Evolutionary conservation across 2,797 vertebrate species (phyloP), one percentile per base, ranked within the genome.

Genomic region (Falco novaeseelandiae): DNA sequence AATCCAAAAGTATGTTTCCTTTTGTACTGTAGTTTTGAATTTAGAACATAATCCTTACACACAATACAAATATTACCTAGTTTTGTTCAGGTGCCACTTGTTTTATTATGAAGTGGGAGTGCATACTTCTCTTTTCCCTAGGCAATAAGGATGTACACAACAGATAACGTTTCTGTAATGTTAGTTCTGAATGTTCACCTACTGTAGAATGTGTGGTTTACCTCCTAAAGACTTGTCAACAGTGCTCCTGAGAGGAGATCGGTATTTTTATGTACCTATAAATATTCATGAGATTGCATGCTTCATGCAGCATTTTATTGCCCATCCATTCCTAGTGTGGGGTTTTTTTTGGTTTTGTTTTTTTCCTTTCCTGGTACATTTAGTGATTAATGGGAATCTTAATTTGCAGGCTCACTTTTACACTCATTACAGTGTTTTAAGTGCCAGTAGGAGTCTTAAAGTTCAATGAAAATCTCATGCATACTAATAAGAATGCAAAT

Each of bases 401-500:
- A 98, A 99, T 99, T 99, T 99, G 98, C 97, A 98, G 97, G 95
- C 98, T 98, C 97, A 98, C 98, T 99, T 99, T 99, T 98, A 98
- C 76, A 83, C 97, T 99, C 98, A 98, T 99, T 99, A 98, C 98
- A 98, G 96, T 98, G 97, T 97, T 97, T 98, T 99, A 98, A 98
- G 97, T 98, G 98, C 98, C 98, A 98, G 98, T 98, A 98, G 98
- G 97, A 98, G 97, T 98, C 98, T 98, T 99, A 98, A 99, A 99
- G 98, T 99, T 99, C 98, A 99, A 84, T 97, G 93, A 98, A 99
- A 98, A 99, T 98, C 98, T 98, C 98, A 98, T 99, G 98, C 98
- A 98, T 99, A 98, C 98, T 99, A 98, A 99, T 99, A 97, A 98
- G 98, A 97, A 99, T 99, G 98, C 97, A 99, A 98, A 99, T 99